These are phyloP conservation scores for Enteromius argenteus DNA, from an alignment of 2,797 vertebrate species.

Conservation along the genomic window DNA sequence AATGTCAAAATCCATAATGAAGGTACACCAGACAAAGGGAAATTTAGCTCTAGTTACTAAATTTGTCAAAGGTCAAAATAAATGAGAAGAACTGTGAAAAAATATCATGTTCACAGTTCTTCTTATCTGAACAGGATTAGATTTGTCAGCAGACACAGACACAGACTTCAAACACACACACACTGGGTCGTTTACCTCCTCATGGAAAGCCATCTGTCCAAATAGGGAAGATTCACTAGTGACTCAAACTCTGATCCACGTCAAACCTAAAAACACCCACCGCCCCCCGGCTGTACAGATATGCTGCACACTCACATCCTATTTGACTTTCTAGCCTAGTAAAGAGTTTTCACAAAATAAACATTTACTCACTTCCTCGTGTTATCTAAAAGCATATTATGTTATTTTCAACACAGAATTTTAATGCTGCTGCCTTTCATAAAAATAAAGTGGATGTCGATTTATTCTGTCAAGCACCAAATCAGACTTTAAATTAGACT, in stretches of 20 bases:
- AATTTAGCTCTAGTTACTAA: background rate
- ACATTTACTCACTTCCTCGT: background rate
- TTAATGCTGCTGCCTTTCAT: background rate
- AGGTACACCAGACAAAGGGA: background rate
- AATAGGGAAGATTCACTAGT: background rate
- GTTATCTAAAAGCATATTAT: background rate
- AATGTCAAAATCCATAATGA: background rate
- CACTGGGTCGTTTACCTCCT: background rate
- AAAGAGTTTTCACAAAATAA: background rate
- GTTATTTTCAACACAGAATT: background rate
- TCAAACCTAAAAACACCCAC: background rate
- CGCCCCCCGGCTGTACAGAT: background rate
- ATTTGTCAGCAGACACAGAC: background rate
- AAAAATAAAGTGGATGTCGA: background rate
- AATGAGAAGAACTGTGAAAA: background rate
- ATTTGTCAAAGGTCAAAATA: background rate
- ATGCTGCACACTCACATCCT: too few relatives aligned
- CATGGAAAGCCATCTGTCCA: background rate
- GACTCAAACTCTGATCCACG: background rate
- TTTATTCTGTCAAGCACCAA: background rate
- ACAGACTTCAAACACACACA: background rate
- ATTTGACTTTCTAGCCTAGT: background rate
- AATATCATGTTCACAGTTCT: background rate
- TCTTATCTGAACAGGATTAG: background rate
- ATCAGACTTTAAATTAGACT: background rate